Evolutionary conservation across 2,797 vertebrate species (phyloP), one percentile per base, ranked within the genome.

Genomic region (Danio choprae): DNA sequence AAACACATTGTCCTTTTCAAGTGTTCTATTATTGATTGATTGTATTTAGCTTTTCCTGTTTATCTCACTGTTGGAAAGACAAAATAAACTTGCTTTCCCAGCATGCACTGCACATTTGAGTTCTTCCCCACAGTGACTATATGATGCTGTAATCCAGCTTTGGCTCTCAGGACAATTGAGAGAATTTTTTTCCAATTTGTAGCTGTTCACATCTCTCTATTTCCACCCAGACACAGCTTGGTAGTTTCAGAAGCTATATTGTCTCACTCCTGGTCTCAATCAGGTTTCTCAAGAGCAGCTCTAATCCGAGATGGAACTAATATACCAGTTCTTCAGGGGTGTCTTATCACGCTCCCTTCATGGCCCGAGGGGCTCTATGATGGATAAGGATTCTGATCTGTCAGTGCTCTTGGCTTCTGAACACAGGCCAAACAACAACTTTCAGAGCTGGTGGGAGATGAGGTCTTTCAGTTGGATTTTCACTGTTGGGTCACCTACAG

Each of bases 301-400:
- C 36, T 50, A 40, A 59, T 58, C 12, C 1, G 10, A 43, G 22
- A 69, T 69, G 53, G 12, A 36, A 0, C n/a, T n/a, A 41, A 60
- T 70, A 60, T 16, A 60, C 18, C 13, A 50, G 29, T 41, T 69
- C 53, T 60, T 40, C n/a, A 60, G 12, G 75, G 53, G 9, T 7
- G 0, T 41, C 55, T 50, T 51, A 40, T 46, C 55, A n/a, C 50
- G 4, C 18, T 69, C 29, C 64, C 12, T 59, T 50, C 4, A 7
- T 70, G 12, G 6, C 55, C 55, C n/a, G 29, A 29, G 65, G 64
- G 7, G 9, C 68, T n/a, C 7, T 5, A 0, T 50, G 64, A 58
- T 59, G 63, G 51, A 67, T 58, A 48, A 68, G 43, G n/a, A 46
- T 68, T 41, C 63, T 48, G 40, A 48, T 77, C 55, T 68, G 22